phyloP scores from a whole-genome alignment of 2,888 invertebrate species.

The Tinea semifulvella region DNA sequence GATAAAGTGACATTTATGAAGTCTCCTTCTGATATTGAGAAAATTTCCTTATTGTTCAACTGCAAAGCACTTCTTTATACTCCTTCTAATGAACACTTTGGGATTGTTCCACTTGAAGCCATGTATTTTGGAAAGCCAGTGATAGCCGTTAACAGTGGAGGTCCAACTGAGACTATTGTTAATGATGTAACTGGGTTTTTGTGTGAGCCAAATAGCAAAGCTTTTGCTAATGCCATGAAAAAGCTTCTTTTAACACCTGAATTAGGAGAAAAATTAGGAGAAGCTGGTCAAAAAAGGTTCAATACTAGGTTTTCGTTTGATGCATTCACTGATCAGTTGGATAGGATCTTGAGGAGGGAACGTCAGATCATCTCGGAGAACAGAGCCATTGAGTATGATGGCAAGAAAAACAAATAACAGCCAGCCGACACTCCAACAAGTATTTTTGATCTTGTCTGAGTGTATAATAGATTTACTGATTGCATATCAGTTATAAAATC shows the following conservation, averaged over 20 bases:
- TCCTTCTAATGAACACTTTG: slow-evolving; percentile 97
- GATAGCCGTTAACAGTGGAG: slow-evolving; percentile 94
- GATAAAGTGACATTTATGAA: slow-evolving; percentile 84
- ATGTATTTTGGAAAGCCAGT: slow-evolving; percentile 96
- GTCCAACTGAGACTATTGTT: slow-evolving; percentile 91
- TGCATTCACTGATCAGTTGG: slow-evolving; percentile 77
- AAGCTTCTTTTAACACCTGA: slow-evolving; percentile 71
- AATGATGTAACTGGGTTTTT: slow-evolving; percentile 84
- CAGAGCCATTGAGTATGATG: slow-evolving; percentile 45
- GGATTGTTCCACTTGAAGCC: slow-evolving; percentile 98
- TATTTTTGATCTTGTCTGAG: slow-evolving; percentile 61
- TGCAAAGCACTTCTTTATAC: slow-evolving; percentile 91
- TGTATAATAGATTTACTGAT: too few species aligned
- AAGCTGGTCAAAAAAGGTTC: slow-evolving; percentile 78
- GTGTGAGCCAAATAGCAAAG: slow-evolving; percentile 72
- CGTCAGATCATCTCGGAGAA: slow-evolving; percentile 51
- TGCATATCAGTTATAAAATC: too few species aligned
- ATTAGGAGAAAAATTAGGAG: slow-evolving; percentile 74
- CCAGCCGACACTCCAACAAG: slow-evolving; percentile 40
- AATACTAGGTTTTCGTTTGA: slow-evolving; percentile 84
- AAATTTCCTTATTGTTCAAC: slow-evolving; percentile 80
- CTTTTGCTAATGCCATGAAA: slow-evolving; percentile 82
- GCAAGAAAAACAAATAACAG: slow-evolving; percentile 53
- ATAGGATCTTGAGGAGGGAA: slow-evolving; percentile 58
- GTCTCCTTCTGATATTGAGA: slow-evolving; percentile 87